A percentile compares a stretch with the other conserved stretches of the same genome.
Conservation (phyloP, 64 coral and sea anemone species). For the Porites australiensis region DNA sequence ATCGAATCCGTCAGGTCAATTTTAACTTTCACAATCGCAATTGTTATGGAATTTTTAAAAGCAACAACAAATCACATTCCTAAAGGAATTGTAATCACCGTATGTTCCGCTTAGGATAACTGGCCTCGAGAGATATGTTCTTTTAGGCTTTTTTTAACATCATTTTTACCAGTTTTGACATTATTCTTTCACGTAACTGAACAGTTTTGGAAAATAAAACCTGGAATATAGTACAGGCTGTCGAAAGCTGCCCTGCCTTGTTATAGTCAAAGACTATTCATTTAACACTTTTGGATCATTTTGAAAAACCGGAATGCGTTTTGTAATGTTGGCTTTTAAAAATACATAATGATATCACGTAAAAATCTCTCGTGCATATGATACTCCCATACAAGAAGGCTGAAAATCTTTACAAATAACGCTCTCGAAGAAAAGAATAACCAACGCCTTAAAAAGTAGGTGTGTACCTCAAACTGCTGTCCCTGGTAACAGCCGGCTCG, state of each 20-base stretch:
- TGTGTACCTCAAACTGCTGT: neutral
- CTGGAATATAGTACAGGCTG: neutral
- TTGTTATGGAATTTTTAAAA: too few relatives aligned
- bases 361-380: neutral
- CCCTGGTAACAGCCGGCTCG: neutral
- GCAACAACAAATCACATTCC: too few relatives aligned
- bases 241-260: conserved; percentile 50
- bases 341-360: neutral
- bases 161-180: too few relatives aligned
- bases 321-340: too few relatives aligned
- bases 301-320: neutral
- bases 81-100: too few relatives aligned
- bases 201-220: too few relatives aligned
- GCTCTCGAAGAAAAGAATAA: neutral
- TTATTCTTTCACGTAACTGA: too few relatives aligned
- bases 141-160: too few relatives aligned
- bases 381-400: neutral
- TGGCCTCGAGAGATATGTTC: too few relatives aligned
- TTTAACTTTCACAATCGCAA: too few relatives aligned
- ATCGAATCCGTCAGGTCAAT: too few relatives aligned
- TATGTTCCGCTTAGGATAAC: too few relatives aligned
- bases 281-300: neutral
- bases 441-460: neutral
- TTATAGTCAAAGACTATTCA: conserved; percentile 31
- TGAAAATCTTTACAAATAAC: neutral